Conservation (phyloP, 2,113 vertebrate species). For the Sinocyclocheilus anophthalmus region DNA sequence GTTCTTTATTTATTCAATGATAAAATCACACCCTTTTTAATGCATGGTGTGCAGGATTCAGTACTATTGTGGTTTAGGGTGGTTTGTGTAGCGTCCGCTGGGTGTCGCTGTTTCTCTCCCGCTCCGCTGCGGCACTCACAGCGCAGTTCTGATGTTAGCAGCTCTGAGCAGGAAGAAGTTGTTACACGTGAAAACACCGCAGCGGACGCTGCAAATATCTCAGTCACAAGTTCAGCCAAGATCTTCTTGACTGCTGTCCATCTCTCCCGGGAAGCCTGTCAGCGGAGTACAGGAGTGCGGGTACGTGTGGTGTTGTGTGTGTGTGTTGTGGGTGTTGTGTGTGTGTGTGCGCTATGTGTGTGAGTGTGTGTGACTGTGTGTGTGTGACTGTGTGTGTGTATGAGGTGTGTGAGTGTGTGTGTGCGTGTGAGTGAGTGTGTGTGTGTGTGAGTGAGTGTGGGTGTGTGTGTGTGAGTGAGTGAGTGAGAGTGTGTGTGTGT, state of each 20-base stretch:
- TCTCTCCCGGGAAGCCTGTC: not conserved
- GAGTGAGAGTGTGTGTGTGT: not conserved
- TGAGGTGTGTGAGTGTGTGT: not conserved
- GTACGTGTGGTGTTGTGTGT: not conserved
- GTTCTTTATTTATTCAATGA: not conserved
- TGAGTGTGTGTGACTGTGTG: not conserved
- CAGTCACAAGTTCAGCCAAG: not conserved
- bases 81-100: conserved; percentile 39
- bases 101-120: conserved; percentile 62
- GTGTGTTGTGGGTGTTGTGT: not conserved
- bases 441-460: not conserved
- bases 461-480: not conserved
- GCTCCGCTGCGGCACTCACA: not conserved
- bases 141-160: not conserved
- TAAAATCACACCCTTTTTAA: not conserved
- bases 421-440: not conserved
- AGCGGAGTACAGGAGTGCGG: not conserved
- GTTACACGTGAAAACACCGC: conserved; percentile 64
- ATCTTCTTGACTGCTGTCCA: not conserved
- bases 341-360: not conserved
- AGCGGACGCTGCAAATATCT: conserved; percentile 16
- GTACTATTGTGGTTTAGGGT: too few species aligned
- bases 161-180: conserved; percentile 52
- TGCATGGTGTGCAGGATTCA: too few species aligned
- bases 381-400: not conserved